A percentile compares a stretch with the other conserved stretches of the same genome.
phyloP scores from a whole-genome alignment of 1,140 invertebrate species.

The Scaptomyza montana region DNA sequence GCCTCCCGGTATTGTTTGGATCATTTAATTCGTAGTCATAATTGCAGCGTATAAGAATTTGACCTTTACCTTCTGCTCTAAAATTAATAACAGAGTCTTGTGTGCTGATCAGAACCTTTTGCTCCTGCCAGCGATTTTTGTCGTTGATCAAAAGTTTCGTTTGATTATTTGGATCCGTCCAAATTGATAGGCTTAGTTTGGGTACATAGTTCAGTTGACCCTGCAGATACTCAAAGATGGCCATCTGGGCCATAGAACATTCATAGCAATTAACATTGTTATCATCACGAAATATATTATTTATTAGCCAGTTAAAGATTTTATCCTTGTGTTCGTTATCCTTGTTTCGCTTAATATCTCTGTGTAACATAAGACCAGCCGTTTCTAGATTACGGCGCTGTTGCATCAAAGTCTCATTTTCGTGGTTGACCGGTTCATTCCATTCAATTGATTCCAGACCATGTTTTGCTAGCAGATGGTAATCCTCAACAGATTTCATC shows the following conservation, averaged over 20 bases:
- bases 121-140: background rate
- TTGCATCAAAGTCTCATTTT: background rate
- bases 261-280: constrained; percentile 16
- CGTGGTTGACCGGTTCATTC: background rate
- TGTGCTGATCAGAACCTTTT: background rate
- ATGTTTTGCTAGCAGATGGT: constrained; percentile 9
- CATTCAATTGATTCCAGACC: background rate
- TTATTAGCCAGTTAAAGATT: constrained; percentile 22
- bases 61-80: background rate
- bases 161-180: background rate
- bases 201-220: background rate
- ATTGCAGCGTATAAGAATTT: constrained; percentile 2
- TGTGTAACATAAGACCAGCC: background rate
- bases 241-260: constrained; percentile 22
- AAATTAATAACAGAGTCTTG: background rate
- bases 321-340: background rate
- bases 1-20: background rate
- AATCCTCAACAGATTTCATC: background rate
- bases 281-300: background rate
- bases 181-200: background rate
- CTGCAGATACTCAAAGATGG: constrained; percentile 19
- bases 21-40: background rate
- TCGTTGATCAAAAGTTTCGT: too few species aligned
- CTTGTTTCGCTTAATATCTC: background rate
- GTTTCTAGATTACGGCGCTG: constrained; percentile 12